These are phyloP conservation scores for Automeris io DNA, from an alignment of 2,888 invertebrate species.

Conservation along the genomic window DNA sequence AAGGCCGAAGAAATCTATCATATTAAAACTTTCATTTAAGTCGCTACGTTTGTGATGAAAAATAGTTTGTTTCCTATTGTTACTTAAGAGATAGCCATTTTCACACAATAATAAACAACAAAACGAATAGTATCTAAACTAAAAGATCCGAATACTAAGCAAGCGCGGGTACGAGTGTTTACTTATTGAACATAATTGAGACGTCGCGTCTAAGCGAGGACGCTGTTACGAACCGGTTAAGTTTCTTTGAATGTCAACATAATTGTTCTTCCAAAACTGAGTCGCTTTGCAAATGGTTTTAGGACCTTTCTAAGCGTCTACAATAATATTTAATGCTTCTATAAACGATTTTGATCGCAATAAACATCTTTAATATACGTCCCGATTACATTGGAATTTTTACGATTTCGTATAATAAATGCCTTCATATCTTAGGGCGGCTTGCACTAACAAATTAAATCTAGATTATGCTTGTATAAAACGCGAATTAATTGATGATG, in stretches of 20 bases:
- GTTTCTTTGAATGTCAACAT: conserved; percentile 29
- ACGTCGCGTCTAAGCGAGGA: conserved; percentile 35
- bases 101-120: not conserved
- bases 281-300: conserved; percentile 11
- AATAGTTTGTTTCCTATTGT: too few relatives aligned
- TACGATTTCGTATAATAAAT: too few relatives aligned
- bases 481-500: too few relatives aligned
- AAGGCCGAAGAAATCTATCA: too few relatives aligned
- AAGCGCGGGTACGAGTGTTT: conserved; percentile 32
- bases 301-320: conserved; percentile 14
- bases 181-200: conserved; percentile 40
- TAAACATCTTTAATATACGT: too few relatives aligned
- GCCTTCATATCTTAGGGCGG: too few relatives aligned
- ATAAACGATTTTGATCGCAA: not conserved
- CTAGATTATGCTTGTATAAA: too few relatives aligned
- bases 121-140: conserved; percentile 4
- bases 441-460: too few relatives aligned
- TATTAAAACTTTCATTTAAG: too few relatives aligned
- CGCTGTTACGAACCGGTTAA: conserved; percentile 28
- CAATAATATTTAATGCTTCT: conserved; percentile 8
- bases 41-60: too few relatives aligned
- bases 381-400: too few relatives aligned
- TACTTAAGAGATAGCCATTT: too few relatives aligned
- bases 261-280: conserved; percentile 29
- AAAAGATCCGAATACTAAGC: conserved; percentile 12